Percentiles rank a stretch among this genome's conserved stretches.
phyloP scores from a whole-genome alignment of 2,113 vertebrate species.

The Alligator sinensis region DNA sequence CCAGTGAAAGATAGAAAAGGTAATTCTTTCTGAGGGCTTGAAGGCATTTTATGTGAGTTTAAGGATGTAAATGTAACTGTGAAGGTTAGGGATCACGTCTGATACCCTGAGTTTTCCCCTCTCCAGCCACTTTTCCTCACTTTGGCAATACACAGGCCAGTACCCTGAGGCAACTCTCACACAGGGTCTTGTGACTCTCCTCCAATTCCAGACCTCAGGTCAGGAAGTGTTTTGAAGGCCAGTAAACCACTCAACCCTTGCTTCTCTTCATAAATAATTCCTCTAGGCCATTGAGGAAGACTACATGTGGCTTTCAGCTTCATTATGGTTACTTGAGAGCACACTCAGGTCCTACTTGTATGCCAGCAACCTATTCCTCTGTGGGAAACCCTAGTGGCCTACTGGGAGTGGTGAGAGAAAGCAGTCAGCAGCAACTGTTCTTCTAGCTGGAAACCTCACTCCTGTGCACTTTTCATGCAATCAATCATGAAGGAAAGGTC shows the following conservation, averaged over 20 bases:
- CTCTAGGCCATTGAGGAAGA: slow-evolving; percentile 53
- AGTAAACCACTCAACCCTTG: slow-evolving; percentile 59
- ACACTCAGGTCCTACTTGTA: slow-evolving; percentile 51
- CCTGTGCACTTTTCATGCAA: slow-evolving; percentile 63
- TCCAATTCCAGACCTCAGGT: slow-evolving; percentile 47
- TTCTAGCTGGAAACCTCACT: slow-evolving; percentile 75
- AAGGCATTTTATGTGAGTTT: rapidly evolving
- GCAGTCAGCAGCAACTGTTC: slow-evolving; percentile 49
- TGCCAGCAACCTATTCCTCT: slow-evolving; percentile 59
- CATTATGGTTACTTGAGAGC: slow-evolving; percentile 70
- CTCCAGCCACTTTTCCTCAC: not conserved
- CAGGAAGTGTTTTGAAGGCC: slow-evolving; percentile 67
- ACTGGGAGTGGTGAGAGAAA: slow-evolving; percentile 60
- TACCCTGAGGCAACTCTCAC: slow-evolving; percentile 12
- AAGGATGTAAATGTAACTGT: rapidly evolving
- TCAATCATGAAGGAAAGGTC: slow-evolving; percentile 77
- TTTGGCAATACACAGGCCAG: slow-evolving; percentile 17
- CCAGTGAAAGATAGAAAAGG: slow-evolving; percentile 30
- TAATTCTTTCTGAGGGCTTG: slow-evolving; percentile 11
- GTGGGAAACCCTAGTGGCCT: slow-evolving; percentile 72
- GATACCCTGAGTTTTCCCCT: not conserved
- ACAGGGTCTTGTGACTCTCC: slow-evolving; percentile 34
- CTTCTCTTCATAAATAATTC: slow-evolving; percentile 80
- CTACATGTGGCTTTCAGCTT: slow-evolving; percentile 65
- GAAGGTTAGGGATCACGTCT: not conserved